These are phyloP conservation scores for Chelidonichthys spinosus DNA, from an alignment of 2,797 vertebrate genomes.

Conservation along the genomic window DNA sequence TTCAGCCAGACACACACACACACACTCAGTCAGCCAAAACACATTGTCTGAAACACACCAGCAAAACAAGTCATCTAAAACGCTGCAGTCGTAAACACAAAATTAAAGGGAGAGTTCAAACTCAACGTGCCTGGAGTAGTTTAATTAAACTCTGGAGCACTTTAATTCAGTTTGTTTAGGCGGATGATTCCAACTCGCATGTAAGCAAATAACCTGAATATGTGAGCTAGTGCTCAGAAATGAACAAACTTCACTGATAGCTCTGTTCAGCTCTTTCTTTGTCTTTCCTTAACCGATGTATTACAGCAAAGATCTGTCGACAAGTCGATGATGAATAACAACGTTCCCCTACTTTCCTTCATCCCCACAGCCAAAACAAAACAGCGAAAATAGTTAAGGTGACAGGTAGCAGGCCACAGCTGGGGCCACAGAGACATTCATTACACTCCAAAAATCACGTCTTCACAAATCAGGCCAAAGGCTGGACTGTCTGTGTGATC, in stretches of 20 bases:
- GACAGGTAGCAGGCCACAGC: conserved; percentile 25
- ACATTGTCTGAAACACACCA: conserved; percentile 64
- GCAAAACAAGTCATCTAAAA: conserved; percentile 69
- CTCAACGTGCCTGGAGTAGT: conserved; percentile 24
- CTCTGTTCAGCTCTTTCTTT: conserved; percentile 19
- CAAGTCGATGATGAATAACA: conserved; percentile 33
- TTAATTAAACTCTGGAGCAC: conserved; percentile 43
- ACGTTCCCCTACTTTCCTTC: background rate
- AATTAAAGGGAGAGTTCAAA: conserved; percentile 52
- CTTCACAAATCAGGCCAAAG: conserved; percentile 26
- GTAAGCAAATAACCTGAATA: conserved; percentile 1
- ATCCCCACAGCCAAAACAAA: conserved; percentile 31
- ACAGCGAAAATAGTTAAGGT: conserved; percentile 26
- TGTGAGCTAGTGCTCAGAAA: background rate
- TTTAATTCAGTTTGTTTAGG: conserved; percentile 30
- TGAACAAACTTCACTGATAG: conserved; percentile 1
- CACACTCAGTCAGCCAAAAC: conserved; percentile 67
- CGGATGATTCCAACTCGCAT: conserved; percentile 11
- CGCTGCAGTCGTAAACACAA: conserved; percentile 64
- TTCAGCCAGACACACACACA: conserved; percentile 61
- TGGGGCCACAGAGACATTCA: conserved; percentile 18
- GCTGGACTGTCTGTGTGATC: conserved; percentile 21
- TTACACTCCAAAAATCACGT: conserved; percentile 28
- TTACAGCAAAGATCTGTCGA: conserved; percentile 34
- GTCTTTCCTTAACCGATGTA: conserved; percentile 16